Evolutionary conservation across 1,140 invertebrate species (phyloP).

Genomic region (Anastrepha obliqua): DNA sequence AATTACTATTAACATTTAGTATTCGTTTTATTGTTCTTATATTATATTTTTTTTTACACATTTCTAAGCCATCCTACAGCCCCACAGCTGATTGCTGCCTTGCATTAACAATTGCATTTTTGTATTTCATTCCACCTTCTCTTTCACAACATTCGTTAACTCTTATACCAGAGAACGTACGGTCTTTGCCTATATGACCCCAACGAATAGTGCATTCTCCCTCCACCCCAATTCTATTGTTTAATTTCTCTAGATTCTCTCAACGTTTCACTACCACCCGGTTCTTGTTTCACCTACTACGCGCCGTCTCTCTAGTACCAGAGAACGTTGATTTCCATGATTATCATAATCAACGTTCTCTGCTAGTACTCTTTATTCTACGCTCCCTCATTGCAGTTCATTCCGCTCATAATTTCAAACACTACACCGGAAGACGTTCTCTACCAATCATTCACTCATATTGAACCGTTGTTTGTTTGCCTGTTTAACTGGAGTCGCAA

Average conservation of each 20-base stretch:
- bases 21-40: no score
- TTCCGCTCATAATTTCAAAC: background rate
- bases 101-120: slow-evolving; percentile 1
- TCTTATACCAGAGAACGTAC: background rate
- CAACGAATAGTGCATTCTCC: background rate
- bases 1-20: no score
- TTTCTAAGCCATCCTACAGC: background rate
- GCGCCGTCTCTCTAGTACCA: no score
- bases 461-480: background rate
- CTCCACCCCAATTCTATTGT: background rate
- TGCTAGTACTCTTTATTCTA: background rate
- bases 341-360: no score
- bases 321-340: no score
- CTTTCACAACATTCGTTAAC: slow-evolving; percentile 18
- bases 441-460: background rate
- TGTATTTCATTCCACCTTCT: background rate
- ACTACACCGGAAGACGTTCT: slow-evolving; percentile 16
- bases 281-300: background rate
- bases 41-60: background rate
- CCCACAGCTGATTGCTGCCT: slow-evolving; percentile 16
- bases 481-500: background rate
- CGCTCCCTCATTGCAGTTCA: background rate
- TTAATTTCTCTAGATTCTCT: no score
- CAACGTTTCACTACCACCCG: background rate
- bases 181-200: background rate